A percentile compares a stretch with the other conserved stretches of the same genome.
Conservation (phyloP, 2,113 vertebrate species). For the mouse (Mus musculus) region DNA sequence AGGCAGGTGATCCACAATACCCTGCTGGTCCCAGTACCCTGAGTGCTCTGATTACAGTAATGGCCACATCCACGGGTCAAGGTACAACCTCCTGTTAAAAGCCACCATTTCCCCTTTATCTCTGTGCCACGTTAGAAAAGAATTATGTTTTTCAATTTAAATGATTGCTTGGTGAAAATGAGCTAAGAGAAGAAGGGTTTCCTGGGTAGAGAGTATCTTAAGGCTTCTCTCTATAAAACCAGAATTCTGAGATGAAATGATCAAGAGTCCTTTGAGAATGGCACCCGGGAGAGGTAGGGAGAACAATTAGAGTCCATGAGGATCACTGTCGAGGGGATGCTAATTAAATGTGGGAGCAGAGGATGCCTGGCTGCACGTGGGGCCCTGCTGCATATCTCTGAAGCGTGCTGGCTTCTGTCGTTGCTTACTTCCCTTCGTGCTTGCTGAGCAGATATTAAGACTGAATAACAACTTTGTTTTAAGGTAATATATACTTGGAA, state of each 20-base stretch:
- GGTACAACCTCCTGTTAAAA: neutral
- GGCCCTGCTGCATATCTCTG: neutral
- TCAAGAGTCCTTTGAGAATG: neutral
- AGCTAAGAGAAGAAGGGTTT: slow-evolving; percentile 2
- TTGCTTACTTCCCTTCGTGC: neutral
- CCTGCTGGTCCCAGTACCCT: neutral
- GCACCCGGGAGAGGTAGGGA: neutral
- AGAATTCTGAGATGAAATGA: neutral
- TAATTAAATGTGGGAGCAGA: neutral
- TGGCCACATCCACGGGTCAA: neutral
- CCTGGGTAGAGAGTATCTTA: neutral
- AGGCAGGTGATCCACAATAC: neutral
- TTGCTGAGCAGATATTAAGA: neutral
- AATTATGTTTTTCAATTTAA: slow-evolving; percentile 7
- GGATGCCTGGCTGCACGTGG: fast-evolving
- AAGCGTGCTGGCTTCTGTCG: neutral
- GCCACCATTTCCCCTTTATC: neutral
- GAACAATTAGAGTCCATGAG: neutral
- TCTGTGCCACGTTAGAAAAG: neutral
- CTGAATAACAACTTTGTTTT: neutral
- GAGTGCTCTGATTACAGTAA: neutral
- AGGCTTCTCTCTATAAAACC: neutral
- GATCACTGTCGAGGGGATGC: neutral
- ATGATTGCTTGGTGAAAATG: slow-evolving; percentile 25
- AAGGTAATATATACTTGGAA: neutral